phyloP scores from a whole-genome alignment of 2,113 vertebrate genomes.

The Ellobius talpinus region DNA sequence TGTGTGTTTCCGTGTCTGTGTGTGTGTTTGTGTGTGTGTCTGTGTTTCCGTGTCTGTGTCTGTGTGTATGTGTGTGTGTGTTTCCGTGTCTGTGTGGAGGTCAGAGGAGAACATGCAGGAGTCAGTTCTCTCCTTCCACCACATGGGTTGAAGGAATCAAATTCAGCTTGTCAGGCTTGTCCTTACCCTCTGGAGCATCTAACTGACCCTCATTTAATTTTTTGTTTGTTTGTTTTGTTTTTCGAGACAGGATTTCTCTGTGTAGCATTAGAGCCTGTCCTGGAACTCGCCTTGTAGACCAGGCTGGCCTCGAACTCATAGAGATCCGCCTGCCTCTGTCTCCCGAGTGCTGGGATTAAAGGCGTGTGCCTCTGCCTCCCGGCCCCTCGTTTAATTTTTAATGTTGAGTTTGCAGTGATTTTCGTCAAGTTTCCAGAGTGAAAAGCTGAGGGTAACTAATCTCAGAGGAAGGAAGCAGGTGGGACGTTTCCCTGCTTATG shows the following conservation, averaged over 20 bases:
- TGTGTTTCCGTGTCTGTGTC: background rate
- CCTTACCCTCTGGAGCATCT: background rate
- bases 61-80: background rate
- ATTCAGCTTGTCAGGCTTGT: background rate
- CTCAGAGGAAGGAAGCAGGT: background rate
- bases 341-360: too few relatives aligned
- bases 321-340: too few relatives aligned
- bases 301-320: too few relatives aligned
- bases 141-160: background rate
- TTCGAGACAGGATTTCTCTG: too few relatives aligned
- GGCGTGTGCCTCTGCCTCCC: too few relatives aligned
- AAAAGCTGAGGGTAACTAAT: background rate
- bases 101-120: background rate
- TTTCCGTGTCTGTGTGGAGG: background rate
- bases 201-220: background rate
- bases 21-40: too few relatives aligned
- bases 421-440: background rate
- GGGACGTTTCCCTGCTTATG: background rate
- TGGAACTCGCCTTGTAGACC: too few relatives aligned
- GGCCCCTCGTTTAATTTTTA: background rate
- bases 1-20: too few relatives aligned
- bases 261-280: too few relatives aligned
- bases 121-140: background rate
- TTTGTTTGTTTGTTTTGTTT: too few relatives aligned
- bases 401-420: background rate